Evolutionary conservation across 2,113 vertebrate genomes (phyloP).

Genomic region (Osmerus mordax): DNA sequence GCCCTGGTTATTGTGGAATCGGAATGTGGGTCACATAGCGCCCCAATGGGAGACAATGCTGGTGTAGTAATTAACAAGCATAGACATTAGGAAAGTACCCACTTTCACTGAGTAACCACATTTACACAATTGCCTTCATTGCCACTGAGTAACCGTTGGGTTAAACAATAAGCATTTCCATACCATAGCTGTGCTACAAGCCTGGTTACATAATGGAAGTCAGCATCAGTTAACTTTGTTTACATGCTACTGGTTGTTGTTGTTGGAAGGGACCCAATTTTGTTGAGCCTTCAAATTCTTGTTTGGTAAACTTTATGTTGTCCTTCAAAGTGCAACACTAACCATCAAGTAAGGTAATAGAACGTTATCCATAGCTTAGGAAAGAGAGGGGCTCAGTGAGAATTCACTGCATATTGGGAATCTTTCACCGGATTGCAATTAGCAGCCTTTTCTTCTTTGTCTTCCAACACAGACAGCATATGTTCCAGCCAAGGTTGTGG

Average conservation of each 20-base stretch:
- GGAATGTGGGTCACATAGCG: conserved; percentile 55
- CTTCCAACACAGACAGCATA: conserved; percentile 38
- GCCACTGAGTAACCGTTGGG: conserved; percentile 1
- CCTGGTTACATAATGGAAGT: background rate
- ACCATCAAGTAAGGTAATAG: too few relatives aligned
- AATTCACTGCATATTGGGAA: conserved; percentile 25
- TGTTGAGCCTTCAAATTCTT: too few relatives aligned
- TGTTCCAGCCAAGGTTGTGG: conserved; percentile 44
- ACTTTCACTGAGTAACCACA: too few relatives aligned
- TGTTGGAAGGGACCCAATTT: too few relatives aligned
- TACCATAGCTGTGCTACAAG: conserved; percentile 17
- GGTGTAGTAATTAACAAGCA: conserved; percentile 49
- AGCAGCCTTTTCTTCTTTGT: conserved; percentile 22
- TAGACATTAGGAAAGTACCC: conserved; percentile 32
- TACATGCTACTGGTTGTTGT: too few relatives aligned
- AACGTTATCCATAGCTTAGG: too few relatives aligned
- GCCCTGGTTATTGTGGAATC: conserved; percentile 35
- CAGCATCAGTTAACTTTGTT: background rate
- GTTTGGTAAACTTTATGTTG: too few relatives aligned
- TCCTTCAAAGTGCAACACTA: too few relatives aligned
- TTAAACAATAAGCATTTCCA: conserved; percentile 14
- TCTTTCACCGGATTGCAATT: conserved; percentile 60
- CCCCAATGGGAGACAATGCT: conserved; percentile 46
- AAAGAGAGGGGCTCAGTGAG: conserved; percentile 1
- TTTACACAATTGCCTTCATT: too few relatives aligned